Evolutionary conservation across 1,140 invertebrate species (phyloP).

Genomic region (Ditylenchus dipsaci): DNA sequence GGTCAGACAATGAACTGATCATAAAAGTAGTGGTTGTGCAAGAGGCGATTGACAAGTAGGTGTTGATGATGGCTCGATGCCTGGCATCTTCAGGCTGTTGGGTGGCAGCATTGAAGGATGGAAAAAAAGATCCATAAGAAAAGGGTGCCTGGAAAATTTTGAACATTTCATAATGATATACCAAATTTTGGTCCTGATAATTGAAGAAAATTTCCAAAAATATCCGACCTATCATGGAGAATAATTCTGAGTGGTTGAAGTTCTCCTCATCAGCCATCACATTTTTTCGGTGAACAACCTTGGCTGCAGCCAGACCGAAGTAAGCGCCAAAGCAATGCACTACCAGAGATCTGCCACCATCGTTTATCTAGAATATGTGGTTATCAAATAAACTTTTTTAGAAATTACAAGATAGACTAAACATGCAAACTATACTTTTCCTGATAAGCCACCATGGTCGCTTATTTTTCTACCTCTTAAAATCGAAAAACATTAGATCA

Average conservation of each 20-base stretch:
- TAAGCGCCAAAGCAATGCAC: constrained; percentile 93
- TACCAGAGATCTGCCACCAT: constrained; percentile 79
- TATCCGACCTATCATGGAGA: constrained; percentile 50
- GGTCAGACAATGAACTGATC: constrained; percentile 59
- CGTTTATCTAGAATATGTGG: constrained; percentile 61
- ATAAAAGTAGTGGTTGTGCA: constrained; percentile 62
- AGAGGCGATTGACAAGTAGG: constrained; percentile 61
- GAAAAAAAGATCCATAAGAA: constrained; percentile 64
- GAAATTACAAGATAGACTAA: too few relatives aligned
- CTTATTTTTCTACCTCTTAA: too few relatives aligned
- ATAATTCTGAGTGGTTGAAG: constrained; percentile 49
- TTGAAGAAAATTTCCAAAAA: not conserved
- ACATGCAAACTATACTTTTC: too few relatives aligned
- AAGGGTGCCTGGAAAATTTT: constrained; percentile 55
- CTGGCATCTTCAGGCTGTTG: constrained; percentile 56
- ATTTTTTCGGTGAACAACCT: constrained; percentile 34
- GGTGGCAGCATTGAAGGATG: constrained; percentile 59
- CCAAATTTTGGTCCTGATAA: not conserved
- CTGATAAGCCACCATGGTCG: too few relatives aligned
- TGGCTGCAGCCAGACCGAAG: constrained; percentile 65
- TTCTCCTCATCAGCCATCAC: constrained; percentile 46
- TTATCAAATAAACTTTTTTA: not conserved
- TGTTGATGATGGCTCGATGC: constrained; percentile 63
- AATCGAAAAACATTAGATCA: too few relatives aligned
- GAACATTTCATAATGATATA: not conserved